A percentile compares a stretch with the other conserved stretches of the same genome.
Conservation (phyloP, 1,140 invertebrate species). For the Phymorhynchus buccinoides region DNA sequence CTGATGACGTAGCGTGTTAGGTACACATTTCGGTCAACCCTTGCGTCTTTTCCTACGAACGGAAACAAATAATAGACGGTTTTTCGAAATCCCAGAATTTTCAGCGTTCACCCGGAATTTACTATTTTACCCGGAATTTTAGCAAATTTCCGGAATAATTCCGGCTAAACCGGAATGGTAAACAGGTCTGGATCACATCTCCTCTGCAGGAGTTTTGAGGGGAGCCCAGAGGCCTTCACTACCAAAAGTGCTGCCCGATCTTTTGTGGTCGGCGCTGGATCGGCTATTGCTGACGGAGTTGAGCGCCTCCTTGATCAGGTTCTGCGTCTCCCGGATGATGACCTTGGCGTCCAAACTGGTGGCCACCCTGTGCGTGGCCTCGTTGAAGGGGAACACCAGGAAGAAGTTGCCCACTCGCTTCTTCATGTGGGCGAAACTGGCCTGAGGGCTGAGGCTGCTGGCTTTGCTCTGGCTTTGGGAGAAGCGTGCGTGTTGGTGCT, state of each 20-base stretch:
- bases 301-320: constrained; percentile 50
- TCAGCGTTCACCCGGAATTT: too few species aligned
- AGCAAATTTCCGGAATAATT: too few species aligned
- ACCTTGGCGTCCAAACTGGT: constrained; percentile 57
- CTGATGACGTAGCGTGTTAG: too few species aligned
- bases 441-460: background rate
- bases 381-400: constrained; percentile 69
- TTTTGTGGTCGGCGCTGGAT: background rate
- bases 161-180: too few species aligned
- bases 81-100: background rate
- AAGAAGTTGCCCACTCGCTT: constrained; percentile 61
- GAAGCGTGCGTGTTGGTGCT: background rate
- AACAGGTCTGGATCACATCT: background rate
- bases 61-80: too few species aligned
- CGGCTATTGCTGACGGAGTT: background rate
- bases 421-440: background rate
- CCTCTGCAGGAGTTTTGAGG: background rate
- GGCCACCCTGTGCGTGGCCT: constrained; percentile 56
- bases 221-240: constrained; percentile 13
- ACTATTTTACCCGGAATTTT: too few species aligned
- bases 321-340: constrained; percentile 60
- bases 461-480: background rate
- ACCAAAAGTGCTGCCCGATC: background rate
- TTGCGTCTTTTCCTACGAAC: too few species aligned
- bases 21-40: too few species aligned